These are phyloP conservation scores for Anoplophora glabripennis DNA, from an alignment of 1,140 invertebrate species.

Conservation along the genomic window DNA sequence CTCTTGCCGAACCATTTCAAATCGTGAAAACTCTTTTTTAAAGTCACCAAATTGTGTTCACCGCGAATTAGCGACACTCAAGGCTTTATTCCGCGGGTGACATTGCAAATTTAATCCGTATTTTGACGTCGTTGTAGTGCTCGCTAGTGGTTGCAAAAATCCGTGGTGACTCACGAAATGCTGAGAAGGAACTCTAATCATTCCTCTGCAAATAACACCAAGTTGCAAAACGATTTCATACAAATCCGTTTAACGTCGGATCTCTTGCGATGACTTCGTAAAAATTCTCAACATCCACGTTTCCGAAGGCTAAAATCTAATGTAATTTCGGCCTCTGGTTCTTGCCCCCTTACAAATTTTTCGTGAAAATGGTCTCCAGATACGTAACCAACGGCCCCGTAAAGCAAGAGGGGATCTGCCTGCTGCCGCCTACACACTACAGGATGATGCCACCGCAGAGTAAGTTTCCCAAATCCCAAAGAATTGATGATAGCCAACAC, in stretches of 20 bases:
- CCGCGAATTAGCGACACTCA: conserved; percentile 1
- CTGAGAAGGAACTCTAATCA: conserved; percentile 6
- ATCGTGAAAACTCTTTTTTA: background rate
- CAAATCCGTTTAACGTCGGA: background rate
- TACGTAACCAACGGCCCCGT: conserved; percentile 44
- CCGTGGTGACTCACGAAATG: conserved; percentile 20
- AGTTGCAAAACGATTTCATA: conserved; percentile 2
- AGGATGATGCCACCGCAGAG: conserved; percentile 43
- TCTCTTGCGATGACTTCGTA: no score
- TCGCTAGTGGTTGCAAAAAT: conserved; percentile 25
- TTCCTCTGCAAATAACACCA: background rate
- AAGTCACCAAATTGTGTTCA: conserved; percentile 24
- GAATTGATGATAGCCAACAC: background rate
- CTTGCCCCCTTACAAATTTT: background rate
- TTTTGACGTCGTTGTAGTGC: conserved; percentile 11
- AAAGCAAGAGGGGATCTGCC: conserved; percentile 45
- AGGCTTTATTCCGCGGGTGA: conserved; percentile 19
- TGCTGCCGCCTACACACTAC: conserved; percentile 42
- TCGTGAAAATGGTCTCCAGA: conserved; percentile 37
- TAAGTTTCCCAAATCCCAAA: conserved; percentile 33
- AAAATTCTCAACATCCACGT: no score
- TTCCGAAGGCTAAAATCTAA: no score
- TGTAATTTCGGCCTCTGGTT: background rate
- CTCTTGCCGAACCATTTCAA: conserved; percentile 12
- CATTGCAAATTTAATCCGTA: conserved; percentile 16